Base-by-base conservation (phyloP, 2,113 vertebrate species). In the Antigone vipio region DNA sequence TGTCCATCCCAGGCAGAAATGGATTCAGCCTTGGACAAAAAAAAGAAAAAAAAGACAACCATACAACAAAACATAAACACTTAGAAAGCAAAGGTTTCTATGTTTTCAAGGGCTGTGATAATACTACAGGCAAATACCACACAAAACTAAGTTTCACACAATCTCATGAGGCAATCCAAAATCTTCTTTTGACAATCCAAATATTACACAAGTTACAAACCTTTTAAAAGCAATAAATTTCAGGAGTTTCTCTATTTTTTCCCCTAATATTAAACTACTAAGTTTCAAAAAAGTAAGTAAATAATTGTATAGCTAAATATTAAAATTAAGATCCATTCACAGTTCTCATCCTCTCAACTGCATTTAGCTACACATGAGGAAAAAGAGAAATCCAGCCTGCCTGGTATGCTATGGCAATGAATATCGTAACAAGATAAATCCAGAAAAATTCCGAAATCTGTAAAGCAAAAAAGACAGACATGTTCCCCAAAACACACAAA, bases 401-500 rank as follows among this genome's bases (percentile, higher is more conserved):
- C 20, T n/a, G 16, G 3, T 44, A 34, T 13, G 7, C 15, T 81
- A 22, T 2, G 2, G 5, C 19, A 82, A 35, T 11, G 5, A 56
- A 15, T 60, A 78, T 11, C 10, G 9, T 9, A 90, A 10, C 9
- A 90, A 40, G n/a, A 84, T 35, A 59, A 49, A 75, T 18, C 9
- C 22, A 40, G 30, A 67, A 85, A 45, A 77, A 66, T 5, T 30
- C 14, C 24, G 6, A 40, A 77, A 24, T 17, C 45, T 4, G 6
- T 26, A 30, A 73, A 81, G 5, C 2, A 27, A 40, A 62, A 3
- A 13, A 24, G 11, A 16, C 2, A 47, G 6, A 21, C 21, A 52
- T 4, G 9, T 68, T 3, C 6, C 3, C 5, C 26, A 32, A 64
- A 53, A 3, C 2, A 30, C 5, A 34, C 6, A 20, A 0, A 34